These are phyloP conservation scores for Scrobipalpa costella DNA, from an alignment of 2,888 invertebrate genomes.

Conservation along the genomic window DNA sequence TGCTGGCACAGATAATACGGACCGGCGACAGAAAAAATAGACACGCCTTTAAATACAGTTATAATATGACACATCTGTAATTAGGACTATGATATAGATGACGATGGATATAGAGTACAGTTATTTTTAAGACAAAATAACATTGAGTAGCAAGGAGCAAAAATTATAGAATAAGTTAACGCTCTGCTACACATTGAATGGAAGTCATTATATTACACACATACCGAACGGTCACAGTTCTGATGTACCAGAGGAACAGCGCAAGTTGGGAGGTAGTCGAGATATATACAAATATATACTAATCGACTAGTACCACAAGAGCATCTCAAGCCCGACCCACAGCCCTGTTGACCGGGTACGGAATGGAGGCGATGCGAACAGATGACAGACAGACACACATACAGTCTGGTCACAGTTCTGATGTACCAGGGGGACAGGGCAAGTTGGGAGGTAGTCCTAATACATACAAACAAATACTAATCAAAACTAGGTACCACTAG, in stretches of 20 bases:
- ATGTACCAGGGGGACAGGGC: not conserved
- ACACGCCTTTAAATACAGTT: not conserved
- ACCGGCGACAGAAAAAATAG: not conserved
- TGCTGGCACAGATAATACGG: not conserved
- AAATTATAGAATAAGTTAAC: not conserved
- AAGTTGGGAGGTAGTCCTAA: not conserved
- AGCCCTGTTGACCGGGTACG: not conserved
- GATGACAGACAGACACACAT: not conserved
- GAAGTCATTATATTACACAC: not conserved
- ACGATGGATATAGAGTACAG: not conserved
- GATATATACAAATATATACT: too few relatives aligned
- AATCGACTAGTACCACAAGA: not conserved
- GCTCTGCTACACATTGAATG: not conserved
- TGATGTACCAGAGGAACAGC: not conserved
- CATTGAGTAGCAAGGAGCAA: not conserved
- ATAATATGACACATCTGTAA: not conserved
- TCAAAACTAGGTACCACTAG: slow-evolving; percentile 3
- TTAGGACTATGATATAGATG: not conserved
- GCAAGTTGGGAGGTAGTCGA: not conserved
- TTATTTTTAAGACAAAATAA: not conserved
- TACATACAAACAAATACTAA: too few relatives aligned
- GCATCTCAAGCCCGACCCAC: not conserved
- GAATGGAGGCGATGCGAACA: not conserved
- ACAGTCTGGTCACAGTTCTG: not conserved
- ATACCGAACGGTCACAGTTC: not conserved